Percentiles rank a stretch among this genome's conserved stretches.
phyloP scores from a whole-genome alignment of 2,113 vertebrate genomes.

The Ancistrus triradiatus region DNA sequence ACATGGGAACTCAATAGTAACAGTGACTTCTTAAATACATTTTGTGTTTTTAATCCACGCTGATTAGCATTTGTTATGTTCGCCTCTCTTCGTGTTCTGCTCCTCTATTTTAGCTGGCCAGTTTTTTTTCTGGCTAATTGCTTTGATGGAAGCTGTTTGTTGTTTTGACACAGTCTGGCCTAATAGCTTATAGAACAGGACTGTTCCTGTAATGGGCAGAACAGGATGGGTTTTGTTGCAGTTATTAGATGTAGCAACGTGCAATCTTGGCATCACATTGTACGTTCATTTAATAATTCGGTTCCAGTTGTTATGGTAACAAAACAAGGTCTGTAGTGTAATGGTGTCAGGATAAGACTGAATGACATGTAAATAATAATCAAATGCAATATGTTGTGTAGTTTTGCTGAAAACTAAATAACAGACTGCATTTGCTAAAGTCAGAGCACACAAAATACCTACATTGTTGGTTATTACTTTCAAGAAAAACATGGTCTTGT shows the following conservation, averaged over 20 bases:
- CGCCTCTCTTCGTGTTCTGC: neutral
- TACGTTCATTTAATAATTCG: neutral
- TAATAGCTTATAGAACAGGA: neutral
- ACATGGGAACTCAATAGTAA: neutral
- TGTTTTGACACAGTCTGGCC: neutral
- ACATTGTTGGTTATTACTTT: too few relatives aligned
- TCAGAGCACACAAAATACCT: too few relatives aligned
- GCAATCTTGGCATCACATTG: neutral
- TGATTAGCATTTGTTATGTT: neutral
- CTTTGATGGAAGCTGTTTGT: conserved; percentile 11
- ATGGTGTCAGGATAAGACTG: too few relatives aligned
- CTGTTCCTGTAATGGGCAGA: neutral
- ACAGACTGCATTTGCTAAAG: too few relatives aligned
- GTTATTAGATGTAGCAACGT: neutral
- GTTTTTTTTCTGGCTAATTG: conserved; percentile 18
- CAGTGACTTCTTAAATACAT: neutral
- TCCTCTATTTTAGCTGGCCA: neutral
- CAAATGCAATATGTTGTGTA: too few relatives aligned
- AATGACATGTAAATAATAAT: too few relatives aligned
- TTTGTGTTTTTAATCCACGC: too few relatives aligned
- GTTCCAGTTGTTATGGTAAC: conserved; percentile 4
- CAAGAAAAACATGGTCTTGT: too few relatives aligned
- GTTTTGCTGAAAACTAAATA: too few relatives aligned
- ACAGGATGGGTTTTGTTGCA: neutral
- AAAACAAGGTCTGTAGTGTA: too few relatives aligned